Evolutionary conservation across 2,888 invertebrate genomes (phyloP), one percentile per base, ranked within the genome.

Genomic region (Caenorhabditis doughertyi): DNA sequence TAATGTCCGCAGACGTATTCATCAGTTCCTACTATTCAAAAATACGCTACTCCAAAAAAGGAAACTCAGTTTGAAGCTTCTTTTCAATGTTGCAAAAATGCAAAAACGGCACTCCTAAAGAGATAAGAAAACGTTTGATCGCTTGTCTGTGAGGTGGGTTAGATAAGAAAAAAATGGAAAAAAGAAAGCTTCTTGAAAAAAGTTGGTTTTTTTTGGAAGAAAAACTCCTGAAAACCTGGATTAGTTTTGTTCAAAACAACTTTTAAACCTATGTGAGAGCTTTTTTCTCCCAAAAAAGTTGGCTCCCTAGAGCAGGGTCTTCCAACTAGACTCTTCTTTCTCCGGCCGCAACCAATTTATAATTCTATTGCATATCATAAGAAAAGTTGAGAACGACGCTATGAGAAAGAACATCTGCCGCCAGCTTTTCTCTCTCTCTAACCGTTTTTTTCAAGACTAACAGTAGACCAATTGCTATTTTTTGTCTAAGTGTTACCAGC

Each of bases 351-450:
- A 9, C 27, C 18, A 7, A 27, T 49, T 5, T 3, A 65, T 49
- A 49, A 51, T 49, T 29, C 64, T 27, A 18, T 25, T 47, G 21
- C 25, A 44, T 42, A 39, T 47, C n/a, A 13, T 25, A 25, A 42
- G n/a, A 64, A 49, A 64, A 64, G 47, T 29, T 64, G 8, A 11
- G 49, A 51, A 65, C 51, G 65, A 51, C n/a, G 51, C 3, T 11
- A 56, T 44, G 44, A 42, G 44, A 35, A 7, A 64, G 55, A 56
- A 74, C 74, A 65, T 74, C 74, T 74, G 65, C 55, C 65, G 74
- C 35, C 74, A 74, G 56, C 56, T 23, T 65, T 35, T 32, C 65
- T 51, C 51, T 65, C 39, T 23, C 65, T 21, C 65, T 35, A 65
- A n/a, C 29, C 32, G 65, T 65, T 65, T 65, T 65, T 51, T 65